phyloP scores from a whole-genome alignment of 2,797 vertebrate species.

The Tragelaphus eurycerus region DNA sequence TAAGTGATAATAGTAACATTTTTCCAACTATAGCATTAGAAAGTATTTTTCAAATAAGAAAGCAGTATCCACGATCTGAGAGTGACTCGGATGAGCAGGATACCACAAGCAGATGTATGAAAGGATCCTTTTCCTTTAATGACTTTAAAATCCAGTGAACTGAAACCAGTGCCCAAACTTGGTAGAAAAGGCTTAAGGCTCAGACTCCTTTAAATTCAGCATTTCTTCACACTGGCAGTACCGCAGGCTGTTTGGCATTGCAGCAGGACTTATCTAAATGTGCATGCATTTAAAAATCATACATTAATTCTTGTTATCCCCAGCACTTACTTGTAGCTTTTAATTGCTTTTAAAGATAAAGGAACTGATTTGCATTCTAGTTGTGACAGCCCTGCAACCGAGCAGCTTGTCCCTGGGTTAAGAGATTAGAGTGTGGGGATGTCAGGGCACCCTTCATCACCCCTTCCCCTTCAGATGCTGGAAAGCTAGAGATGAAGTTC shows the following conservation, averaged over 20 bases:
- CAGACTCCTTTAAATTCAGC: background rate
- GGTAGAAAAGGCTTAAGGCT: background rate
- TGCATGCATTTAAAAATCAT: background rate
- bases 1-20: background rate
- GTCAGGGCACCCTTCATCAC: background rate
- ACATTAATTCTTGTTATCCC: background rate
- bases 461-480: background rate
- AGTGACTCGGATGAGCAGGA: background rate
- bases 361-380: conserved; percentile 13
- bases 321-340: background rate
- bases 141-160: background rate
- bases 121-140: background rate
- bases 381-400: background rate
- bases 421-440: background rate
- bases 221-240: background rate
- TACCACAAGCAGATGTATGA: background rate
- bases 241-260: background rate
- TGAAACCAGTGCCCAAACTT: background rate
- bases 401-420: background rate
- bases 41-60: background rate
- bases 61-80: background rate
- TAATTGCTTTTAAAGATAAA: conserved; percentile 55
- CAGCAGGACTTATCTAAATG: background rate
- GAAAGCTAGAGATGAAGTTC: background rate
- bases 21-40: background rate